These are phyloP conservation scores for Tupaia chinensis DNA, from an alignment of 2,113 vertebrate genomes.

Conservation along the genomic window DNA sequence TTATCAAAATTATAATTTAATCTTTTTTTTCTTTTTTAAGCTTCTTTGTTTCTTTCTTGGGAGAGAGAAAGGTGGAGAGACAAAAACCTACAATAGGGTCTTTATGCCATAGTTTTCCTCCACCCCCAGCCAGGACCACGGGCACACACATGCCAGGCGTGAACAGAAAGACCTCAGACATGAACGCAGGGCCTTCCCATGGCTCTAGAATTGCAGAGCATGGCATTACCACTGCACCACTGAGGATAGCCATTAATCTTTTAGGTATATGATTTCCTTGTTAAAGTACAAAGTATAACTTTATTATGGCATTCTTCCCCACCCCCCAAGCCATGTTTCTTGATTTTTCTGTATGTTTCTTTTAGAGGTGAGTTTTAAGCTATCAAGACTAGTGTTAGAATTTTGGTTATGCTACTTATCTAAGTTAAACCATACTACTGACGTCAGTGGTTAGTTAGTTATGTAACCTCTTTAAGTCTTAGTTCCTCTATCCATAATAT, in stretches of 20 bases:
- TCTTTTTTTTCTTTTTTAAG: background rate
- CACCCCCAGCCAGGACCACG: too few species aligned
- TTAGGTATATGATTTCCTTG: background rate
- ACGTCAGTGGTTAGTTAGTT: background rate
- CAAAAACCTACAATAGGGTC: too few species aligned
- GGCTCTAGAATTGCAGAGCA: too few species aligned
- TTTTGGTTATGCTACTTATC: background rate
- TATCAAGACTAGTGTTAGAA: background rate
- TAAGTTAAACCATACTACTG: background rate
- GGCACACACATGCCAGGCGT: too few species aligned
- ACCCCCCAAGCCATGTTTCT: background rate
- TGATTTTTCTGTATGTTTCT: background rate
- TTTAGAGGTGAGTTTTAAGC: background rate
- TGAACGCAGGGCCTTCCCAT: too few species aligned
- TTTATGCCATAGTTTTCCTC: too few species aligned
- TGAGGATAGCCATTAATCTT: background rate
- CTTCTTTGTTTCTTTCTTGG: too few species aligned
- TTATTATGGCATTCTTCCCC: background rate
- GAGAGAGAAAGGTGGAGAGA: too few species aligned
- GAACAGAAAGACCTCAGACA: too few species aligned
- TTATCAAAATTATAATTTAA: conserved; percentile 19
- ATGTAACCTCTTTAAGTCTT: background rate
- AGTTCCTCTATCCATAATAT: background rate
- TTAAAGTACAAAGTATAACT: background rate
- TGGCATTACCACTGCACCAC: too few species aligned